Percentiles rank a stretch among this genome's conserved stretches.
Conservation (phyloP, 2,113 vertebrate genomes). For the Panurus biarmicus region DNA sequence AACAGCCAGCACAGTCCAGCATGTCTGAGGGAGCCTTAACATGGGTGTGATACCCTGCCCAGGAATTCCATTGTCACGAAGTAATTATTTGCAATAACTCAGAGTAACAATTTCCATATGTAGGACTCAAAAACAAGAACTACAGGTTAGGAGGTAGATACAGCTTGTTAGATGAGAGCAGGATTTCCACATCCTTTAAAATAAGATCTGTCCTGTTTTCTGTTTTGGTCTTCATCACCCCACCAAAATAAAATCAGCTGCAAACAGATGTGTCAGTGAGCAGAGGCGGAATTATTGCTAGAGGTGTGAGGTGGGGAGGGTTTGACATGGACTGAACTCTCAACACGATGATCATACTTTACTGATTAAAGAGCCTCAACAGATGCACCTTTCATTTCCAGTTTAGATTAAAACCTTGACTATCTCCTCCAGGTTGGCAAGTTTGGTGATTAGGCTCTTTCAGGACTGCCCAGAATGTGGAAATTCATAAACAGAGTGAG, state of each 20-base stretch:
- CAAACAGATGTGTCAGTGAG: background rate
- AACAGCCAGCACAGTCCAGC: background rate
- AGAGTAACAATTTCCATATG: constrained; percentile 52
- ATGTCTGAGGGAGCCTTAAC: background rate
- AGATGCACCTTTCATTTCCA: background rate
- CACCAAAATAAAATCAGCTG: background rate
- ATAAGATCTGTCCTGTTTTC: background rate
- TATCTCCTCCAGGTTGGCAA: background rate
- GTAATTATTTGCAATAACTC: constrained; percentile 36
- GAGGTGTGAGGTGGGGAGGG: background rate
- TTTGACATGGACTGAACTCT: background rate
- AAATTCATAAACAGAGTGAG: background rate
- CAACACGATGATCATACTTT: background rate
- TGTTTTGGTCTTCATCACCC: background rate
- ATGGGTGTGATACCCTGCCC: background rate
- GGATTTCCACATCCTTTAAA: constrained; percentile 10
- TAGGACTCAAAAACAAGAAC: constrained; percentile 7
- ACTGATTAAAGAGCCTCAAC: background rate
- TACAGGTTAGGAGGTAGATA: constrained; percentile 12
- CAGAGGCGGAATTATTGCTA: background rate
- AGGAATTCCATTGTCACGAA: constrained; percentile 27
- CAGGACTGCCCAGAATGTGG: background rate
- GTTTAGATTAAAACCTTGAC: background rate
- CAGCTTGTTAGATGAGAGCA: background rate
- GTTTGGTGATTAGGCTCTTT: background rate